A percentile compares a stretch with the other conserved stretches of the same genome.
phyloP scores from a whole-genome alignment of 2,113 vertebrate species.

The Morone saxatilis region DNA sequence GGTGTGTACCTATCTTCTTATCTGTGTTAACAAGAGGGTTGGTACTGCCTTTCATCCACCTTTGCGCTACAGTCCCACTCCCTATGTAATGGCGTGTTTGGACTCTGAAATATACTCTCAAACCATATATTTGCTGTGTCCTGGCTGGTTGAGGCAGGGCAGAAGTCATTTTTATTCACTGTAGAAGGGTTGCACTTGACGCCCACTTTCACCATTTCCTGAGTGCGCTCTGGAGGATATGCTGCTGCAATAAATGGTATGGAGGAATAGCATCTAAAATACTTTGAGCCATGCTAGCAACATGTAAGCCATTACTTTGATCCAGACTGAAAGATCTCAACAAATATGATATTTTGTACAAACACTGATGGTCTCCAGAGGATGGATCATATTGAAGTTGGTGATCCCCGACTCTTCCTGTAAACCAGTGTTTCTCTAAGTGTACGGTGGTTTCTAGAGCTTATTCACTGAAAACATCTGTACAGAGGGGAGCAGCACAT shows the following conservation, averaged over 20 bases:
- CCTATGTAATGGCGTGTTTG: conserved; percentile 54
- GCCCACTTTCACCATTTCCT: conserved; percentile 36
- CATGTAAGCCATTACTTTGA: background rate
- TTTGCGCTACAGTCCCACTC: conserved; percentile 30
- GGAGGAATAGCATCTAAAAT: conserved; percentile 9
- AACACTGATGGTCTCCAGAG: background rate
- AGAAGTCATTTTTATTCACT: conserved; percentile 32
- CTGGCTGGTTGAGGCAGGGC: background rate
- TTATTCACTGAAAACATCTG: background rate
- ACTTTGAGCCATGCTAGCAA: background rate
- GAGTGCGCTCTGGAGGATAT: conserved; percentile 22
- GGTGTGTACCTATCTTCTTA: conserved; percentile 27
- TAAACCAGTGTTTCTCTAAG: no score
- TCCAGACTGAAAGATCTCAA: background rate
- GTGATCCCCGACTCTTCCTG: no score
- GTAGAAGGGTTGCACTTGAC: conserved; percentile 27
- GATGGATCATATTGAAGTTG: background rate
- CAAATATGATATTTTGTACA: background rate
- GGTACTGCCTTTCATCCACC: conserved; percentile 44
- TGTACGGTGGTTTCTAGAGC: no score
- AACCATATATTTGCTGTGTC: conserved; percentile 36
- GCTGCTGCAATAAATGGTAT: conserved; percentile 21
- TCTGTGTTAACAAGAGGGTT: conserved; percentile 43
- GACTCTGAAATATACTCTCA: conserved; percentile 26
- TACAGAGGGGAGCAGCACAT: background rate